Percentiles rank a stretch among this genome's conserved stretches.
phyloP scores from a whole-genome alignment of 1,140 invertebrate species.

The Trachymyrmex septentrionalis region DNA sequence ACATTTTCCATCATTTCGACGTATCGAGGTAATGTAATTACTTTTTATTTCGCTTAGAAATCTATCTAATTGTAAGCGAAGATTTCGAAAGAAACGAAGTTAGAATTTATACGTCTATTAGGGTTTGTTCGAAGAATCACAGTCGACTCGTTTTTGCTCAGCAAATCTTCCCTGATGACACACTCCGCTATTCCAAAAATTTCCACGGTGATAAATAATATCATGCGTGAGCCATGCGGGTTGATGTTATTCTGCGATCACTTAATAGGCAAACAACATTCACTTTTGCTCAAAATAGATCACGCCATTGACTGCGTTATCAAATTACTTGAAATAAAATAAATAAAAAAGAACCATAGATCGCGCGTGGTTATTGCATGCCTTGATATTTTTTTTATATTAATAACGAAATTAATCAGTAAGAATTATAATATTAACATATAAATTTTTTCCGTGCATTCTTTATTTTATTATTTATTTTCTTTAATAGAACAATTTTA shows the following conservation, averaged over 20 bases:
- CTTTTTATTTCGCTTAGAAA: neutral
- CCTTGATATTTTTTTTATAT: conserved; percentile 35
- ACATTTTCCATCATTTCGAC: conserved; percentile 3
- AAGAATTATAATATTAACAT: neutral
- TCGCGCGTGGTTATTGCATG: neutral
- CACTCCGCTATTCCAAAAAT: conserved; percentile 23
- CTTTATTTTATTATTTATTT: neutral
- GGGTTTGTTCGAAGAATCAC: neutral
- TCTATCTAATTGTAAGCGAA: neutral
- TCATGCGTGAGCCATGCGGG: conserved; percentile 28
- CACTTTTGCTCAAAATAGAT: conserved; percentile 42
- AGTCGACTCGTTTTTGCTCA: neutral
- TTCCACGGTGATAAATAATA: neutral
- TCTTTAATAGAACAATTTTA: neutral
- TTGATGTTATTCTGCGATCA: conserved; percentile 21
- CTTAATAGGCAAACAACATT: neutral
- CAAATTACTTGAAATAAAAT: conserved; percentile 28
- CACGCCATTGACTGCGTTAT: conserved; percentile 23
- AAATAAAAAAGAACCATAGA: conserved; percentile 8
- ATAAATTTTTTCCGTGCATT: neutral
- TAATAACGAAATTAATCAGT: neutral
- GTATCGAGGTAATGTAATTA: neutral
- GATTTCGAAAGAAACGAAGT: neutral
- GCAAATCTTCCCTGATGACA: neutral
- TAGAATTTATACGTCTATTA: neutral